Percentiles rank a stretch among this genome's conserved stretches.
These are phyloP conservation scores for Sialis lutaria DNA, from an alignment of 2,888 invertebrate genomes.

Conservation along the genomic window DNA sequence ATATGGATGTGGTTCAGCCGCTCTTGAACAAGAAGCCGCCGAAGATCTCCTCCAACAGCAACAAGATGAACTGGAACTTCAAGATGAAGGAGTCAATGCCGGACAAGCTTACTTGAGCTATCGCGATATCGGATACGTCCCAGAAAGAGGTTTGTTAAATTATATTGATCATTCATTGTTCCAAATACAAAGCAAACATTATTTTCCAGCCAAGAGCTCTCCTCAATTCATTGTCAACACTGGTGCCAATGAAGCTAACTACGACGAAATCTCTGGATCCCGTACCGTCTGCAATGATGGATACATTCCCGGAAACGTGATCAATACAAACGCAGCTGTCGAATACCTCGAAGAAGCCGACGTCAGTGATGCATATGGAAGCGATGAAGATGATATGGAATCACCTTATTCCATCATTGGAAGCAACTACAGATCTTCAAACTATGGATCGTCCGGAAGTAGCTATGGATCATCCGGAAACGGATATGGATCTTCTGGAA, in stretches of 20 bases:
- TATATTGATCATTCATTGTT: neutral
- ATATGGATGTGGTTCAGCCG: slow-evolving; percentile 7
- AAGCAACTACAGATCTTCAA: slow-evolving; percentile 1
- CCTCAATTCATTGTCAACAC: slow-evolving; percentile 2
- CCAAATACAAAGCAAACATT: neutral
- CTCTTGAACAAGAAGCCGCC: slow-evolving; percentile 18
- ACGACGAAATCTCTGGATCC: slow-evolving; percentile 1
- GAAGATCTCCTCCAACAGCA: slow-evolving; percentile 16
- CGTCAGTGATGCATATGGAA: slow-evolving; percentile 6
- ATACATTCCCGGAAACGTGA: slow-evolving; percentile 16
- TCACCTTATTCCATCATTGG: slow-evolving; percentile 1
- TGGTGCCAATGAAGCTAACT: neutral
- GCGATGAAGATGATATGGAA: slow-evolving; percentile 5
- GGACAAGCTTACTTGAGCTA: slow-evolving; percentile 21
- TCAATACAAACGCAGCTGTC: slow-evolving; percentile 13
- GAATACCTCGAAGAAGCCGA: slow-evolving; percentile 8
- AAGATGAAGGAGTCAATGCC: slow-evolving; percentile 7
- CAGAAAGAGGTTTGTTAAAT: slow-evolving; percentile 19
- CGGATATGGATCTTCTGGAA: neutral
- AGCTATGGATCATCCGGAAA: neutral
- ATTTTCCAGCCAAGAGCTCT: neutral
- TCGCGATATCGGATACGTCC: slow-evolving; percentile 27
- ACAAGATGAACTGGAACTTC: slow-evolving; percentile 14
- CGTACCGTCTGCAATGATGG: slow-evolving; percentile 12
- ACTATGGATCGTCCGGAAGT: neutral